Evolutionary conservation across 1,140 invertebrate species (phyloP).

Genomic region (Notospermus geniculatus): DNA sequence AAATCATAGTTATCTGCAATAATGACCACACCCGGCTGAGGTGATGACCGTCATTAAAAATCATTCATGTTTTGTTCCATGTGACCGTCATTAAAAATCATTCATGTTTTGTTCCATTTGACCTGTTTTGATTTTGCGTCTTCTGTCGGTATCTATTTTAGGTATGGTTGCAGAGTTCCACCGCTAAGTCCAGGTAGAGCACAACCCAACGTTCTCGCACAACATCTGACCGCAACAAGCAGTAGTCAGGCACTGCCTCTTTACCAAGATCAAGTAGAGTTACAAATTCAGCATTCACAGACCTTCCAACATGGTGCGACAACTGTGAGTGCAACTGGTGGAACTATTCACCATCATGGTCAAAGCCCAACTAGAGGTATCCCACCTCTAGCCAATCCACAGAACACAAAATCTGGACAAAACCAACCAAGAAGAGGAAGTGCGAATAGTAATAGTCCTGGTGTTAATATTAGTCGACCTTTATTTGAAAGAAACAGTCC

Average conservation of each 20-base stretch:
- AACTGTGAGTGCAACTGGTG: constrained; percentile 29
- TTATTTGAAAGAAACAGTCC: background rate
- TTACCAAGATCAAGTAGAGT: constrained; percentile 4
- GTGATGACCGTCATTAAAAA: too few relatives aligned
- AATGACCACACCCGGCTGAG: too few relatives aligned
- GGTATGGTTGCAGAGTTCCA: constrained; percentile 5
- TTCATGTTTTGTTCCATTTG: too few relatives aligned
- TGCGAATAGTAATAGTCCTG: too few relatives aligned
- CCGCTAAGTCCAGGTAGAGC: constrained; percentile 6
- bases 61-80: too few relatives aligned
- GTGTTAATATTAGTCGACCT: background rate
- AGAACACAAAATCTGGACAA: too few relatives aligned
- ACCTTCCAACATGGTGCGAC: constrained; percentile 9
- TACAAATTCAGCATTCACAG: constrained; percentile 4
- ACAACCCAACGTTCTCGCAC: background rate
- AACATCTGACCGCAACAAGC: background rate
- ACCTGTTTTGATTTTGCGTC: background rate
- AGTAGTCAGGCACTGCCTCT: background rate
- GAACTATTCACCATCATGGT: constrained; percentile 48
- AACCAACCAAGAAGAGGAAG: too few relatives aligned
- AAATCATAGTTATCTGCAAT: too few relatives aligned
- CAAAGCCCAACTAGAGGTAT: constrained; percentile 33
- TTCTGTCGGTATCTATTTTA: background rate
- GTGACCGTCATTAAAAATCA: too few relatives aligned
- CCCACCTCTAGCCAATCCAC: constrained; percentile 34